Evolutionary conservation across 2,888 invertebrate species (phyloP), one percentile per base, ranked within the genome.

Genomic region (Heteropelma amictum): DNA sequence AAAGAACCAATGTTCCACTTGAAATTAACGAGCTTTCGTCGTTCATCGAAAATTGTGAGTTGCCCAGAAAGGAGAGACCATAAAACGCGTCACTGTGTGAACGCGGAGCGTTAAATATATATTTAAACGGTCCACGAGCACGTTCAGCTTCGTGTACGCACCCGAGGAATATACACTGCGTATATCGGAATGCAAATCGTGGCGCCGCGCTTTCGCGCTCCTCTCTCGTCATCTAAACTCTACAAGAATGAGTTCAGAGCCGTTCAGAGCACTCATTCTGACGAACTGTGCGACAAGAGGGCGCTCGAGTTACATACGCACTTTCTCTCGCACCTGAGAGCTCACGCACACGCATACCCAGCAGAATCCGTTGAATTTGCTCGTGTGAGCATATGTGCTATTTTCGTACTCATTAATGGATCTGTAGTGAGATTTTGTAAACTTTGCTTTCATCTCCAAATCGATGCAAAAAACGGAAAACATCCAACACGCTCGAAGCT

Each of bases 121-220:
- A 69, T 58, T 17, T 69, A 69, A 51, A 74, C 74, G 64, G 69
- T 74, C 47, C 35, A 49, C 63, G 64, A 21, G 58, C 60, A 65
- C 53, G 42, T n/a, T n/a, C 6, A 2, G 30, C 14, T 1, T 61
- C 61, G 21, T 45, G n/a, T n/a, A n/a, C n/a, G n/a, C n/a, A 33
- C 30, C 42, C 70, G 60, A 21, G 26, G 54, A 23, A 54, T 42
- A 45, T 54, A 72, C 67, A 68, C 68, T 61, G 40, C n/a, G n/a
- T n/a, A n/a, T 68, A 68, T 74, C 60, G 73, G 73, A 74, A 74
- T 74, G 73, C 69, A 74, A 74, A 65, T 74, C 69, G 64, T 74
- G 73, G 73, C 73, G 73, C 73, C 73, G 73, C 49, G 56, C 54
- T 49, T 35, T 38, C 60, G 49, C 58, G 51, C 40, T 49, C 51